Base-by-base conservation (phyloP, 2,113 vertebrate genomes). In the Canis aureus region DNA sequence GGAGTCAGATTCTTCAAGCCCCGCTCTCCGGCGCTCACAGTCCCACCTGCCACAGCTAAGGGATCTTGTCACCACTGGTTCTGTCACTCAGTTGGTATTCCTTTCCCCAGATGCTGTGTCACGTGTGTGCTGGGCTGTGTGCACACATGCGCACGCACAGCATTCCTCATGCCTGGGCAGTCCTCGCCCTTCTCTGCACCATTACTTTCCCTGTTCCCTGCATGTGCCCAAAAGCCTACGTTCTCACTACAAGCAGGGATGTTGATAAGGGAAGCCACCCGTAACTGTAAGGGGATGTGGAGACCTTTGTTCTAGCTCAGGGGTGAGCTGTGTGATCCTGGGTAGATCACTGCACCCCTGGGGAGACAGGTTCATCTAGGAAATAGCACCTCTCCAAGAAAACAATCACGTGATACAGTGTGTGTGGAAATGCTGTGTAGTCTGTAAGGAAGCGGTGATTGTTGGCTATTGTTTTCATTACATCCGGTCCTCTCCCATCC, bases 391-490 rank as follows among this genome's bases (percentile, higher is more conserved):
- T 73, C 59, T 38, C 29, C 16, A 7, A 22, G 32, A 59, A 86
- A 38, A 51, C 8, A 64, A 32, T 64, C 71, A 83, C 89, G 83
- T 71, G 49, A 82, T 3, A 81, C 4, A 62, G 55, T 4, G 20
- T 19, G 62, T 71, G 29, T 81, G 51, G 23, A 87, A 74, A 55
- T 43, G 82, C 55, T 82, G 71, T 86, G 79, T 93, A 55, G 86
- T 80, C 20, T 83, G 16, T 27, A 89, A 81, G 60, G 60, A 91
- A 74, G 17, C 23, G 43, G 15, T 82, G 38, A 38, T 5, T 25
- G 19, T 73, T 78, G 60, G 17, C 59, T 73, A 60, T 84, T 96
- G 62, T 89, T 91, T 87, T 94, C 53, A 90, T 83, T 78, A 89
- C 4, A 92, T 53, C 35, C 35, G 51, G 74, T 22, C 17, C 57